A percentile compares a stretch with the other conserved stretches of the same genome.
Evolutionary conservation across 2,797 vertebrate species (phyloP).

Genomic region (Gallirallus australis): DNA sequence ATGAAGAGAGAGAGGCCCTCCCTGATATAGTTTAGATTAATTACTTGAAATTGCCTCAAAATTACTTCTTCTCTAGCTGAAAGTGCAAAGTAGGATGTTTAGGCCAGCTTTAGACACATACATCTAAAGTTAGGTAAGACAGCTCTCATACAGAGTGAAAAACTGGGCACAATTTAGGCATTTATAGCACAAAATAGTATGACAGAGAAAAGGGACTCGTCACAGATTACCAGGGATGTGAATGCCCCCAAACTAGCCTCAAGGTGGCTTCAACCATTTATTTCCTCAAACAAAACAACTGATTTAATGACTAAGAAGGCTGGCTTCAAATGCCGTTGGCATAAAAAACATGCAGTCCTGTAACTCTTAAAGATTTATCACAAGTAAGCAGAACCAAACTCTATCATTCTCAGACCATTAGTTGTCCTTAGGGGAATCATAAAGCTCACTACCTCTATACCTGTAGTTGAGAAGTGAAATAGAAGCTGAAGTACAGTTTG

Average conservation of each 20-base stretch:
- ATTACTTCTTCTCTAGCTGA: not conserved
- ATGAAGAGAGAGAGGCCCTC: not conserved
- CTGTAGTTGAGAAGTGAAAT: constrained; percentile 32
- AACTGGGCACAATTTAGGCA: not conserved
- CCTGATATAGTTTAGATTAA: not conserved
- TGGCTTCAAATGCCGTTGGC: not conserved
- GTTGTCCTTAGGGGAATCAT: constrained; percentile 33
- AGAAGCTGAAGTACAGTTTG: constrained; percentile 22
- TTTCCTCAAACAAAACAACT: constrained; percentile 50
- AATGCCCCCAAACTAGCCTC: constrained; percentile 23
- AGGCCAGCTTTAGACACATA: not conserved
- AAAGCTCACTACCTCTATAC: constrained; percentile 45
- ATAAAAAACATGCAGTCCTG: not conserved
- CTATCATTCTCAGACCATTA: constrained; percentile 1
- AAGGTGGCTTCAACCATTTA: constrained; percentile 46
- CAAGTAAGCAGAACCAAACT: constrained; percentile 34
- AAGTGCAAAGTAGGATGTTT: not conserved
- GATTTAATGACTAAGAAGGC: constrained; percentile 31
- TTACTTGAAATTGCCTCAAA: not conserved
- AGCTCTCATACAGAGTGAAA: not conserved
- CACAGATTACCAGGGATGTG: not conserved
- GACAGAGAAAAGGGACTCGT: constrained; percentile 22
- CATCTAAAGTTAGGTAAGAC: not conserved
- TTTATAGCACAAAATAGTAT: not conserved
- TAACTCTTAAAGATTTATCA: constrained; percentile 39